Evolutionary conservation across 2,113 vertebrate genomes (phyloP).

Genomic region (Sceloporus undulatus): DNA sequence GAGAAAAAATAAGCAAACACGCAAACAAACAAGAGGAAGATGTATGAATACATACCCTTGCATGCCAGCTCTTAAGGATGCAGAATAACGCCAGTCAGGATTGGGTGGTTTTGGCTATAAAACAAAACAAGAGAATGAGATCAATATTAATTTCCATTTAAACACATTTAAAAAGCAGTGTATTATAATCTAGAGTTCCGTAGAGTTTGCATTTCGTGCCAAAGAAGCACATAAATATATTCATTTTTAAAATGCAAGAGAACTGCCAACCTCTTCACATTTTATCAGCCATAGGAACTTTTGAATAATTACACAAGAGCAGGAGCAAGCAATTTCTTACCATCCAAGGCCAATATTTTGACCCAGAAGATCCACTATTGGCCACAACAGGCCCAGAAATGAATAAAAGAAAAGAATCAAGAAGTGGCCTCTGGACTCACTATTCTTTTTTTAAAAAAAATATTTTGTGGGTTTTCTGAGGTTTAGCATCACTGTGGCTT

Average conservation of each 20-base stretch:
- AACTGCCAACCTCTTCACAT: conserved; percentile 7
- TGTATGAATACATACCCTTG: conserved; percentile 86
- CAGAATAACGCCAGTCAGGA: conserved; percentile 97
- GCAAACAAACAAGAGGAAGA: too few species aligned
- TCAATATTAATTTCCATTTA: conserved; percentile 55
- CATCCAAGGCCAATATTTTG: too few species aligned
- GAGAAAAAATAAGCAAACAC: too few species aligned
- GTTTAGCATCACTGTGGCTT: too few species aligned
- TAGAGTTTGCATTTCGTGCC: neutral
- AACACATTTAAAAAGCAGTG: accelerated
- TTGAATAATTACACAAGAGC: neutral
- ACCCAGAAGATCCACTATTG: too few species aligned
- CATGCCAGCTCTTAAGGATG: conserved; percentile 96
- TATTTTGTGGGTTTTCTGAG: too few species aligned
- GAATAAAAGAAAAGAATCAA: too few species aligned
- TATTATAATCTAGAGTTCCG: neutral
- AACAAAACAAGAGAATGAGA: conserved; percentile 75
- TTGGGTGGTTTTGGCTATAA: conserved; percentile 91
- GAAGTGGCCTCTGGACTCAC: too few species aligned
- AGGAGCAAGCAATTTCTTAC: too few species aligned
- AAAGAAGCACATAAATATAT: neutral
- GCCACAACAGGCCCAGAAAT: too few species aligned
- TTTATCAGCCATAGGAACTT: conserved; percentile 1
- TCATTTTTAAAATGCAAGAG: neutral
- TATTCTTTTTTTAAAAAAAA: too few species aligned